phyloP scores from a whole-genome alignment of 2,797 vertebrate species.

The Mormyrops attenuatus region DNA sequence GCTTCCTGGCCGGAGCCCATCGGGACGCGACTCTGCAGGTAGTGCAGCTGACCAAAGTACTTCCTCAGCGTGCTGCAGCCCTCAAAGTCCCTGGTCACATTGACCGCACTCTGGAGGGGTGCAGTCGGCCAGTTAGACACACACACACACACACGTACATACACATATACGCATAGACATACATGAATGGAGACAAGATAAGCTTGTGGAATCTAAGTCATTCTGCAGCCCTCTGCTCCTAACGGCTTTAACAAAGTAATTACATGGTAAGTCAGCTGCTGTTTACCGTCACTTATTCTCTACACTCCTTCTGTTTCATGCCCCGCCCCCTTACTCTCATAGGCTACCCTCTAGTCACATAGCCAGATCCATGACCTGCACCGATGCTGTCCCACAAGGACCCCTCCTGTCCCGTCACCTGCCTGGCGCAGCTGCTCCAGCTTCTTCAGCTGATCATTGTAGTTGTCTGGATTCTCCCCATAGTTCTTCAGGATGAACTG shows the following conservation, averaged over 20 bases:
- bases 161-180: not conserved
- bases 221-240: not conserved
- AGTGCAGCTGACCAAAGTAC: conserved; percentile 94
- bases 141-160: conserved; percentile 21
- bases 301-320: not conserved
- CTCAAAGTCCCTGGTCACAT: conserved; percentile 90
- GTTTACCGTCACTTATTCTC: not conserved
- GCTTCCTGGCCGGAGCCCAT: conserved; percentile 85
- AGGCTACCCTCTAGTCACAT: not conserved
- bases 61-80: conserved; percentile 93
- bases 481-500: conserved; percentile 96
- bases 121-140: not conserved
- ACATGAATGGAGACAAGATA: conserved; percentile 17
- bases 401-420: conserved; percentile 19
- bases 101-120: conserved; percentile 72
- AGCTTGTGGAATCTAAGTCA: not conserved
- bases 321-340: not conserved
- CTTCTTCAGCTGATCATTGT: conserved; percentile 93
- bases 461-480: conserved; percentile 90
- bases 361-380: not conserved
- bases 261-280: not conserved
- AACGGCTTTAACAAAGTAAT: not conserved
- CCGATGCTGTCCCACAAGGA: not conserved
- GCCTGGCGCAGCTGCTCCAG: conserved; percentile 89
- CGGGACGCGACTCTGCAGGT: conserved; percentile 91